Base-by-base conservation (phyloP, 2,888 invertebrate species). In the Cancer borealis region DNA sequence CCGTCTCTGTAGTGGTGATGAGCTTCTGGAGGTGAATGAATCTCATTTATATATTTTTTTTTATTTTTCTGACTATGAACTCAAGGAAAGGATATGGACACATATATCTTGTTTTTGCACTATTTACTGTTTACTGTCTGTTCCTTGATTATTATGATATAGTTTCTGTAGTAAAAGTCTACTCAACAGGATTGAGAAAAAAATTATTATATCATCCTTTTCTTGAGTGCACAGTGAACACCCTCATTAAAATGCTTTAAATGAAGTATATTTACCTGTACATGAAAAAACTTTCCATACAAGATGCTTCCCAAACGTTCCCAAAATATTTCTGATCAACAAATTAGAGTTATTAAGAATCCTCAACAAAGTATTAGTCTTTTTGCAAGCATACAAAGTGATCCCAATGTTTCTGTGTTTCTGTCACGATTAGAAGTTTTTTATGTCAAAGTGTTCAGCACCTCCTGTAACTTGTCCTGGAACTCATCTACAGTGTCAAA, bases 1-100 rank as follows among this genome's bases (percentile, higher is more conserved):
- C 6, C 97, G 98, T 91, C 97, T 99, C 66, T 97, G 98, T 96
- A 98, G 99, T 21, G 99, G 99, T 0, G 99, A 99, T 97, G 99
- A 99, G 97, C 97, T 99, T 95, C 97, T 99, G 95, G 97, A 98
- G 97, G 97, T 97, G 91, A 91, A 5, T 39, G 39, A 39, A 39
- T 39, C 39, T 49, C 12, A 49, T 49, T 49, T 49, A 12, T 49
- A 49, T 49, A 8, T 39, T 39, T 39, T 39, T 39, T 39, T 39
- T 39, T 3, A 3, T 60, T 60, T 5, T 17, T 60, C 21, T 60
- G 60, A 60, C 3, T 21, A 60, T 60, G 60, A 21, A 60, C 60
- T 60, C 60, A 60, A 21, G 60, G 60, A 60, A 10, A 21, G 3
- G 39, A 39, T 39, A 39, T 39, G 39, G 39, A 39, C 0, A 21